Base-by-base conservation (phyloP, 1,140 invertebrate species). In the Papilio dardanus region DNA sequence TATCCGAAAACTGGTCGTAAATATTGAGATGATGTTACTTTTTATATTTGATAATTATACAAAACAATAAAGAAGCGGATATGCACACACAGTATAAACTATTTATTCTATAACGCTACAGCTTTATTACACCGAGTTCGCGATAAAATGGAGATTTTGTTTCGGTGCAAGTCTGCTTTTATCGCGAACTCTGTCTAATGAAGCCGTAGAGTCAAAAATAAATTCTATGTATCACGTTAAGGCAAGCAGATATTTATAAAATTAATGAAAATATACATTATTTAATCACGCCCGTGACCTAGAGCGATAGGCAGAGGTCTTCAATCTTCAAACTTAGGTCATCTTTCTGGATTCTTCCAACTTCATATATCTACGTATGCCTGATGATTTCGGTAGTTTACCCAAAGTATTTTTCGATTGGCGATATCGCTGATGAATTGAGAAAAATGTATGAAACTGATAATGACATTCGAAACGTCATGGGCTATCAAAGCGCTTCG, bases 1-100 rank as follows among this genome's bases (percentile, higher is more conserved):
- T 69, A 40, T 69, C 67, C 6, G 21, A 69, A 68, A 69, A 24
- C 67, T 69, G n/a, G 33, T 37, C 67, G 21, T 69, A 69, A 69
- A 69, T 69, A 14, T 69, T 69, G 19, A 69, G 19, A 24, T 40
- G 28, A 31, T 35, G 10, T 69, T 69, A 69, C 35, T 69, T 69
- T 69, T 69, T 69, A 40, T 69, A 37, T 12, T 35, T 21, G n/a
- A 16, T 37, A 37, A 37, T 37, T 40, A 69, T 35, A 40, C 35
- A 19, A 33, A 16, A 31, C 65, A 21, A 21, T 69, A 40, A 19
- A 33, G 35, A 69, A 24, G 19, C 67, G 67, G 67, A 37, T 24
- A 21, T 69, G 67, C 67, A 40, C 28, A 14, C 30, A 54, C 4
- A 21, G 1, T 19, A 42, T 50, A 21, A 21, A 28, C 21, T 54